A percentile compares a stretch with the other conserved stretches of the same genome.
These are phyloP conservation scores for Epizoanthus ramosus DNA, from an alignment of 92 coral and sea anemone species.

Conservation along the genomic window DNA sequence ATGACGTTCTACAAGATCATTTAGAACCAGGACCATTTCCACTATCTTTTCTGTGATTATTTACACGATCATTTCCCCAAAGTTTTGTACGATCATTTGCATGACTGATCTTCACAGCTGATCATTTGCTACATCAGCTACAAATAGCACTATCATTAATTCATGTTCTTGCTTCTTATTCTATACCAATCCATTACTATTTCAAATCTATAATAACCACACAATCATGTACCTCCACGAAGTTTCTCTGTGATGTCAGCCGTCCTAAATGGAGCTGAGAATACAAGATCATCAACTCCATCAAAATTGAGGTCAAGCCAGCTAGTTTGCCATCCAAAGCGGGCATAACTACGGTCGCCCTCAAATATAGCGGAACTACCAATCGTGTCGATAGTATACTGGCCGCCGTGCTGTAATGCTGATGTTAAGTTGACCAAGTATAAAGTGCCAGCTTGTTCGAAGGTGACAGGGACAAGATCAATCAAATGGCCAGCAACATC, in stretches of 20 bases:
- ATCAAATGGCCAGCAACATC: slow-evolving; percentile 70
- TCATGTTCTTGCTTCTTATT: too few species aligned
- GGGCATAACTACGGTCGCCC: slow-evolving; percentile 91
- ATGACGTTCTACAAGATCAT: too few species aligned
- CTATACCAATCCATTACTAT: not conserved
- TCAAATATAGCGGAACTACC: slow-evolving; percentile 70
- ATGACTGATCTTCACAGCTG: too few species aligned
- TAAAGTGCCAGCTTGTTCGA: slow-evolving; percentile 86
- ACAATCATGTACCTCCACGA: slow-evolving; percentile 69
- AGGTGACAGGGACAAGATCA: slow-evolving; percentile 54
- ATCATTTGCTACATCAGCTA: too few species aligned
- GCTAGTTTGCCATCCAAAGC: slow-evolving; percentile 83
- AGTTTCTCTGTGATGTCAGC: slow-evolving; percentile 80
- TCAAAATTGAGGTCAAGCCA: slow-evolving; percentile 83
- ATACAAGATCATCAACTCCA: slow-evolving; percentile 77
- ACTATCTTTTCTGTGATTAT: too few species aligned
- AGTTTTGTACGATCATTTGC: too few species aligned
- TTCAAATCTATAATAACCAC: not conserved
- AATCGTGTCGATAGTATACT: slow-evolving; percentile 48
- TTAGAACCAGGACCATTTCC: too few species aligned
- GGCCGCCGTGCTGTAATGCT: slow-evolving; percentile 52
- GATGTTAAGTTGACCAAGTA: slow-evolving; percentile 70
- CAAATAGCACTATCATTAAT: too few species aligned
- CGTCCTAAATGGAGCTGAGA: slow-evolving; percentile 92
- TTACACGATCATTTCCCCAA: too few species aligned